These are phyloP conservation scores for Xenopus laevis DNA, from an alignment of 2,113 vertebrate species.

Conservation along the genomic window DNA sequence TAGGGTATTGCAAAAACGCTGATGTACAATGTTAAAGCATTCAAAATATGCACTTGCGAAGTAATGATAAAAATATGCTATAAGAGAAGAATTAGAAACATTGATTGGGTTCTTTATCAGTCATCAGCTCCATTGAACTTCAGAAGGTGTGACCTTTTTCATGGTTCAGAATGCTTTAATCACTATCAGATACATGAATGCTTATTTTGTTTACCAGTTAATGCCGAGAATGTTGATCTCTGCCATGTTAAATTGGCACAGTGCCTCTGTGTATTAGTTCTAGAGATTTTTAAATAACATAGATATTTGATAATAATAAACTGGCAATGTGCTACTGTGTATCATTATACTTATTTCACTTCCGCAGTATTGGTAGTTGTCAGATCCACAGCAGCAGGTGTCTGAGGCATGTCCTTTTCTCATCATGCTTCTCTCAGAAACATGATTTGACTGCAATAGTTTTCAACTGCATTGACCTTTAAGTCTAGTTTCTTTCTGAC, in stretches of 20 bases:
- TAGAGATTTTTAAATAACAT: not conserved
- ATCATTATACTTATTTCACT: slow-evolving; percentile 10
- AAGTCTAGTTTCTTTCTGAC: slow-evolving; percentile 39
- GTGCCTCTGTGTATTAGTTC: not conserved
- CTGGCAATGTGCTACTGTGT: slow-evolving; percentile 13
- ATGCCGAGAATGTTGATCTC: not conserved
- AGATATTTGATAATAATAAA: not conserved
- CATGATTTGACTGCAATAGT: slow-evolving; percentile 39
- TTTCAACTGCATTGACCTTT: slow-evolving; percentile 42
- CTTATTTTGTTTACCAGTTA: not conserved
- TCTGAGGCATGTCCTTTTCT: slow-evolving; percentile 28
- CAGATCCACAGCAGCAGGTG: slow-evolving; percentile 25
- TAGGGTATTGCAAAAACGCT: slow-evolving; percentile 23
- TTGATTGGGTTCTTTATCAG: not conserved
- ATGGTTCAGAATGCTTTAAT: too few relatives aligned
- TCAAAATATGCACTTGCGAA: not conserved
- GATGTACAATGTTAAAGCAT: slow-evolving; percentile 1
- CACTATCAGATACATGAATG: not conserved
- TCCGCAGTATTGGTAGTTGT: slow-evolving; percentile 31
- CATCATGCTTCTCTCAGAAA: slow-evolving; percentile 39
- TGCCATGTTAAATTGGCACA: not conserved
- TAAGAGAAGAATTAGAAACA: not conserved
- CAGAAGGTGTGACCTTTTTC: not conserved
- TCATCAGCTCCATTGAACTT: not conserved
- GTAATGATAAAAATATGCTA: slow-evolving; percentile 4